Evolutionary conservation across 2,113 vertebrate genomes (phyloP).

Genomic region (Emydocephalus ijimae): DNA sequence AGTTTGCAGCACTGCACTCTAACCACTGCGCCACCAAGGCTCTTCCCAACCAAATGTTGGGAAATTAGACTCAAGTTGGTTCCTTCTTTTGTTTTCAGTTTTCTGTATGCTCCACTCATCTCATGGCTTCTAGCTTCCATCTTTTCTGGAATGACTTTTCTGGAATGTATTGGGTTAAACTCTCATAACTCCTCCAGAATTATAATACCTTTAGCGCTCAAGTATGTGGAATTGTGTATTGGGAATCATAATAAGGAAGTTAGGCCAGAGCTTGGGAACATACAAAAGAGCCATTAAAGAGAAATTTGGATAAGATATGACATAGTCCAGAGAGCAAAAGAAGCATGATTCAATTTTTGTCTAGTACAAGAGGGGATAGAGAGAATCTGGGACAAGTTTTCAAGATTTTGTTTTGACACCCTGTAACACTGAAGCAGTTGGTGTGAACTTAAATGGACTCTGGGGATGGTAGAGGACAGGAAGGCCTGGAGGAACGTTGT

Average conservation of each 20-base stretch:
- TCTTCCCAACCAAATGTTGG: not conserved
- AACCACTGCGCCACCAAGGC: no score
- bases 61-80: not conserved
- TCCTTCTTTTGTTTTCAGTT: not conserved
- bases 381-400: not conserved
- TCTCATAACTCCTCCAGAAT: not conserved
- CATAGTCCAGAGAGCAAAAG: not conserved
- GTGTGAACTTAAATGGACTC: no score
- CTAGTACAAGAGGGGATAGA: not conserved
- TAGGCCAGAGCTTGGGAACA: not conserved
- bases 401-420: not conserved
- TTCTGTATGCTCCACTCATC: not conserved
- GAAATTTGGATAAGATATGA: not conserved
- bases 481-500: no score
- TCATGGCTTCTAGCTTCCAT: not conserved
- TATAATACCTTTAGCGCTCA: not conserved
- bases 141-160: not conserved
- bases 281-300: not conserved
- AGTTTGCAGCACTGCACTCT: no score
- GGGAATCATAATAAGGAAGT: not conserved
- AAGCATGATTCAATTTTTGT: not conserved
- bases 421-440: no score
- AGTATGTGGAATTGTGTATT: not conserved
- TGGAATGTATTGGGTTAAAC: not conserved
- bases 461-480: no score